Conservation (phyloP, 2,113 vertebrate genomes). For the Jaculus jaculus region DNA sequence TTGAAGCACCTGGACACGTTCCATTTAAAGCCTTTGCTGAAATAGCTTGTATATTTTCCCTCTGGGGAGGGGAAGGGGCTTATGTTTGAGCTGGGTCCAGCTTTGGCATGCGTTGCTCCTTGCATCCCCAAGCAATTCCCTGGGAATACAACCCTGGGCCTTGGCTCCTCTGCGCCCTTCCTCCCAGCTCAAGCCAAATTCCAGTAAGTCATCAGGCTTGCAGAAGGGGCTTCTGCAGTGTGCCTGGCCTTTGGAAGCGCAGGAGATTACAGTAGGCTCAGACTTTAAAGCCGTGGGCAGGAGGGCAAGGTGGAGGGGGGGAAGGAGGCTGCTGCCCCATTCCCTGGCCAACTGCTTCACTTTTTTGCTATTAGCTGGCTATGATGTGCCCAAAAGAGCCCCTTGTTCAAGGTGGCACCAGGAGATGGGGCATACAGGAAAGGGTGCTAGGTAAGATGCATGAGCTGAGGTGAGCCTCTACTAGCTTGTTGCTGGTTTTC, state of each 20-base stretch:
- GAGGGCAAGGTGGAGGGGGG: background rate
- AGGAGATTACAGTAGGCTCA: background rate
- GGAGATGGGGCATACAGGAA: background rate
- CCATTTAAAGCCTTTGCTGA: background rate
- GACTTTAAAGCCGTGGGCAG: background rate
- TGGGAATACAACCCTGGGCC: background rate
- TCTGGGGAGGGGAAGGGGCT: constrained; percentile 17
- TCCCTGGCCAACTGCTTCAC: too few species aligned
- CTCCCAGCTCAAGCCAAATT: constrained; percentile 11
- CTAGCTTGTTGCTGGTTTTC: background rate
- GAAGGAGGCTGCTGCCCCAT: background rate
- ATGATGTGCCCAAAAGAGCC: background rate
- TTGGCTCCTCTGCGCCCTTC: background rate
- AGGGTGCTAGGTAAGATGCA: too few species aligned
- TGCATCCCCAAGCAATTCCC: background rate
- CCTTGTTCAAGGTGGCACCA: fast-evolving
- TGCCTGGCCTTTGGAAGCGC: background rate
- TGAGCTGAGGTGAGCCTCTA: background rate
- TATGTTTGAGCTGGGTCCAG: background rate
- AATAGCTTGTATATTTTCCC: background rate
- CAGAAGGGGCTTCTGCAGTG: background rate
- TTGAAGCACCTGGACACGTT: background rate
- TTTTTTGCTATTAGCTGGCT: background rate
- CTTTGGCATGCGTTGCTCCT: background rate
- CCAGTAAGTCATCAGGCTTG: background rate